Percentiles rank a stretch among this genome's conserved stretches.
These are phyloP conservation scores for Lasioglossum baleicum DNA, from an alignment of 1,140 invertebrate species.

Conservation along the genomic window DNA sequence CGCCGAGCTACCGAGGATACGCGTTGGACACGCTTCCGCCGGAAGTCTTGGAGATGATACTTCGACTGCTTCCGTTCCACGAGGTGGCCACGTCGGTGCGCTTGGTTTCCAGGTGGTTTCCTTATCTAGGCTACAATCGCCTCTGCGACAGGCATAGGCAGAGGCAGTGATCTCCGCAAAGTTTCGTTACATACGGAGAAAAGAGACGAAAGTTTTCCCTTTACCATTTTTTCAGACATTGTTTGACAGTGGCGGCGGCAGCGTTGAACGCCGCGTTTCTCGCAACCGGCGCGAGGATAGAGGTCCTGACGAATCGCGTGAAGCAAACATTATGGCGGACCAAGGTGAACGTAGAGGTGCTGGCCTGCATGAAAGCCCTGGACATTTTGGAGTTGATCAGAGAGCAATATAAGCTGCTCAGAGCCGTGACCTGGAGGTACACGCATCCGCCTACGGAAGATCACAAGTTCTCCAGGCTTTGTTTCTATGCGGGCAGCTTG, in stretches of 20 bases:
- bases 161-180: no score
- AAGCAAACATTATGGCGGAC: constrained; percentile 34
- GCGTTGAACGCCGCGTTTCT: constrained; percentile 73
- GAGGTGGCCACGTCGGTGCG: constrained; percentile 70
- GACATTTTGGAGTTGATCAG: constrained; percentile 69
- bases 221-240: constrained; percentile 60
- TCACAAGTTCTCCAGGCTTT: constrained; percentile 64
- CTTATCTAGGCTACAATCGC: no score
- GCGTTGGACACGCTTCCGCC: constrained; percentile 72
- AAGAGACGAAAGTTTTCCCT: neutral
- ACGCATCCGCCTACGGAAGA: constrained; percentile 66
- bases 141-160: no score
- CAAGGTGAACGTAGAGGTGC: constrained; percentile 49
- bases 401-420: constrained; percentile 71
- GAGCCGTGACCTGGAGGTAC: constrained; percentile 76
- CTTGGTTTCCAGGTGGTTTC: constrained; percentile 72
- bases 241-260: constrained; percentile 65
- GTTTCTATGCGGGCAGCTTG: constrained; percentile 73
- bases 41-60: constrained; percentile 74
- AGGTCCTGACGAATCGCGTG: constrained; percentile 49
- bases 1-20: neutral
- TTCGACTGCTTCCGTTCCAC: constrained; percentile 68
- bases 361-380: constrained; percentile 54
- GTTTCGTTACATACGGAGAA: no score
- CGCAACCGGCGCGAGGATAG: constrained; percentile 59